A percentile compares a stretch with the other conserved stretches of the same genome.
Conservation (phyloP, 2,797 vertebrate genomes). For the Acestrorhynchus altus region DNA sequence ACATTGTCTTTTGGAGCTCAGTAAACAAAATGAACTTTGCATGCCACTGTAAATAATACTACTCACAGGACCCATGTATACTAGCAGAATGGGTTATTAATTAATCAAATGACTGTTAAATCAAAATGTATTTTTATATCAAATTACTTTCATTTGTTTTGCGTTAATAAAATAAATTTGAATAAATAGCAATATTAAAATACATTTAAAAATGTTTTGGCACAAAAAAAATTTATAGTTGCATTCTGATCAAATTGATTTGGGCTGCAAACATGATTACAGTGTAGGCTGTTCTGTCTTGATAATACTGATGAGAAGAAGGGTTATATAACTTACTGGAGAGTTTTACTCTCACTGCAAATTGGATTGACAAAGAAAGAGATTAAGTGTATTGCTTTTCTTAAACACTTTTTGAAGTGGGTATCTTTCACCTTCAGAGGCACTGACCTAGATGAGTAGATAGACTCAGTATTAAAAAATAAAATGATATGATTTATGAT, state of each 20-base stretch:
- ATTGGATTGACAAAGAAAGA: slow-evolving; percentile 22
- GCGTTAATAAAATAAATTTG: too few species aligned
- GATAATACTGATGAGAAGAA: background rate
- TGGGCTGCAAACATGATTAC: background rate
- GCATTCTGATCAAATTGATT: background rate
- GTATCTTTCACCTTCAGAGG: background rate
- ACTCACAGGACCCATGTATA: too few species aligned
- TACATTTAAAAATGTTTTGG: too few species aligned
- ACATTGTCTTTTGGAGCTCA: too few species aligned
- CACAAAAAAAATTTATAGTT: background rate
- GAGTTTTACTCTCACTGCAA: background rate
- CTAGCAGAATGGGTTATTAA: too few species aligned
- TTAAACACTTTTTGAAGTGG: background rate
- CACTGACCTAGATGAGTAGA: background rate
- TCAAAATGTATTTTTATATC: too few species aligned
- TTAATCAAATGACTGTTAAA: too few species aligned
- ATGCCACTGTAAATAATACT: too few species aligned
- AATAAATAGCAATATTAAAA: too few species aligned
- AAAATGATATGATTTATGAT: background rate
- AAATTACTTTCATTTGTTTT: too few species aligned
- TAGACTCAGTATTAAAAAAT: background rate
- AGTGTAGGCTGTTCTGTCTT: background rate
- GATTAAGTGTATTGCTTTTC: slow-evolving; percentile 14
- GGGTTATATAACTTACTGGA: background rate
- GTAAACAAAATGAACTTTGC: too few species aligned